phyloP scores from a whole-genome alignment of 1,140 invertebrate genomes.

The Temnothorax curvispinosus region DNA sequence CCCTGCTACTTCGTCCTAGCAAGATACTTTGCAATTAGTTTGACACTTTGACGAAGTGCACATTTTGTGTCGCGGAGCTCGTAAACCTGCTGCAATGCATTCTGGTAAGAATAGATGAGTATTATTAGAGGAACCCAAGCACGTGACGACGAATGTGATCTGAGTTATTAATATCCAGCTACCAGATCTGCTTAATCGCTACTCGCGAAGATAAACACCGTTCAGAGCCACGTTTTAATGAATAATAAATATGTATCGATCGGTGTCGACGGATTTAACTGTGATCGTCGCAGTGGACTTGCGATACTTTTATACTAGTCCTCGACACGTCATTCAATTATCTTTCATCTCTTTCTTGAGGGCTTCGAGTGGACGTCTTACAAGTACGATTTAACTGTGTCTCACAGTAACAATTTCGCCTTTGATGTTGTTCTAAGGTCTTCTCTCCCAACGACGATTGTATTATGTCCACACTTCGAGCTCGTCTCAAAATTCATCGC shows the following conservation, averaged over 20 bases:
- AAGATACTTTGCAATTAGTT: conserved; percentile 11
- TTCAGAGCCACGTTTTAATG: conserved; percentile 54
- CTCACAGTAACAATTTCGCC: not conserved
- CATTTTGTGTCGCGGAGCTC: conserved; percentile 28
- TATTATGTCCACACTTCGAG: not conserved
- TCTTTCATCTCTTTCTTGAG: not conserved
- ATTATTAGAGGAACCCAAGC: conserved; percentile 44
- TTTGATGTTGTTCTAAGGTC: not conserved
- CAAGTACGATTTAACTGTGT: not conserved
- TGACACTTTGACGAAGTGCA: not conserved
- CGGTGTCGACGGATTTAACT: conserved; percentile 41
- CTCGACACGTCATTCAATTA: conserved; percentile 19
- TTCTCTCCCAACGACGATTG: not conserved
- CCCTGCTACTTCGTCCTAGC: not conserved
- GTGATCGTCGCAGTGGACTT: not conserved
- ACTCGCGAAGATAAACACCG: conserved; percentile 59
- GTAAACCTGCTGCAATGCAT: conserved; percentile 36
- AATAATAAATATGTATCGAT: conserved; percentile 65
- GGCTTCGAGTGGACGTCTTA: not conserved
- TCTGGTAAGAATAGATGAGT: conserved; percentile 40
- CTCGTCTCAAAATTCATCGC: not conserved
- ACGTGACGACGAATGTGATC: conserved; percentile 67
- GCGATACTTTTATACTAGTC: not conserved
- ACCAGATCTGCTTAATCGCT: conserved; percentile 58
- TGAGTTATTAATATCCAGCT: conserved; percentile 63